Percentiles rank a stretch among this genome's conserved stretches.
Conservation (phyloP, 2,888 invertebrate genomes). For the Colletes collaris region DNA sequence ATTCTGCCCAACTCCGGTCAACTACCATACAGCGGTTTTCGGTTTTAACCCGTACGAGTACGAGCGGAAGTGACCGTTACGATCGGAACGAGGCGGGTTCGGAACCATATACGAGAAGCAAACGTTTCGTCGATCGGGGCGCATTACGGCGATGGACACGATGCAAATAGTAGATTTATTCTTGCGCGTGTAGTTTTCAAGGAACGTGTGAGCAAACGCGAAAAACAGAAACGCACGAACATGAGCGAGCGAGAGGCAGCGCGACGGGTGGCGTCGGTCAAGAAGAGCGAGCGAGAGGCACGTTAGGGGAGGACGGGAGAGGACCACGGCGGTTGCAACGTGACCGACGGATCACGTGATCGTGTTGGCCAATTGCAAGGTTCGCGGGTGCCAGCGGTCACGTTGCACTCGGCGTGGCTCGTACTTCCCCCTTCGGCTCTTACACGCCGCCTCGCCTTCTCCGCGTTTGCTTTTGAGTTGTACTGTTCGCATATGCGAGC, state of each 20-base stretch:
- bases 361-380: conserved; percentile 71
- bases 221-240: neutral
- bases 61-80: no score
- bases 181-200: no score
- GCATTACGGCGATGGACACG: no score
- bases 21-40: no score
- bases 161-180: no score
- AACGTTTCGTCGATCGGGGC: no score
- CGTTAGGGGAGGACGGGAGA: conserved; percentile 28
- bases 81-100: no score
- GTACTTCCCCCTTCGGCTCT: conserved; percentile 54
- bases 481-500: conserved; percentile 64
- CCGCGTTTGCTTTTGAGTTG: conserved; percentile 31
- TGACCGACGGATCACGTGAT: conserved; percentile 77
- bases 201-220: neutral
- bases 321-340: conserved; percentile 79
- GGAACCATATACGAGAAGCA: no score
- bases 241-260: conserved; percentile 6
- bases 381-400: conserved; percentile 81
- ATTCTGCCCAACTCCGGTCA: no score
- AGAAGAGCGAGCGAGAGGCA: neutral
- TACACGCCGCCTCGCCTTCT: conserved; percentile 57
- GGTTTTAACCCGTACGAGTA: no score
- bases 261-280: neutral
- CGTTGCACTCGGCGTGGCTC: conserved; percentile 86